Conservation (phyloP, 2,888 invertebrate species). For the Allophyes oxyacanthae region DNA sequence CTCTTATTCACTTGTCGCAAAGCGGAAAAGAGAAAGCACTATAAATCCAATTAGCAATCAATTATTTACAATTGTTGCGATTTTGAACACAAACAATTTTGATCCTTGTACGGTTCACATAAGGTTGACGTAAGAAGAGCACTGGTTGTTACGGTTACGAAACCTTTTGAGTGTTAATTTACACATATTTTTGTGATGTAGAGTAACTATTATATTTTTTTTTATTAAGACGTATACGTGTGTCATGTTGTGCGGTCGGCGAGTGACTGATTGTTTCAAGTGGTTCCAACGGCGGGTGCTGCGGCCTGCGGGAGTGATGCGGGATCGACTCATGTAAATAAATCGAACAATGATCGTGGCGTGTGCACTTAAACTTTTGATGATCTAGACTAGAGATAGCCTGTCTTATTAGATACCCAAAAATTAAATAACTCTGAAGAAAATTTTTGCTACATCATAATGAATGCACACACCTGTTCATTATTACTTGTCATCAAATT, state of each 20-base stretch:
- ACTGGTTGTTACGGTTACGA: conserved; percentile 30
- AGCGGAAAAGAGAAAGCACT: conserved; percentile 57
- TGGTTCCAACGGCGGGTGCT: conserved; percentile 52
- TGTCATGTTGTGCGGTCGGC: conserved; percentile 54
- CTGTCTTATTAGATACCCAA: conserved; percentile 3
- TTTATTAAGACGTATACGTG: conserved; percentile 54
- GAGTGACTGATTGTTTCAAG: conserved; percentile 59
- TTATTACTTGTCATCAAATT: too few relatives aligned
- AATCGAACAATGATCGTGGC: conserved; percentile 52
- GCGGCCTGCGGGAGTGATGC: conserved; percentile 56
- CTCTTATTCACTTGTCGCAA: conserved; percentile 46
- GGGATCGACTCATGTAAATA: conserved; percentile 57
- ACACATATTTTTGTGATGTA: conserved; percentile 44
- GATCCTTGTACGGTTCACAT: conserved; percentile 42
- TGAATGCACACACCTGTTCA: too few relatives aligned
- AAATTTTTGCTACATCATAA: too few relatives aligned
- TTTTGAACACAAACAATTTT: conserved; percentile 42
- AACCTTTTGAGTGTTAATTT: conserved; percentile 41
- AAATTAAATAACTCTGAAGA: conserved; percentile 3
- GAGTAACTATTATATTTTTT: conserved; percentile 45
- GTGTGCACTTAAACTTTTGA: conserved; percentile 40
- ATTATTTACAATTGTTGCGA: conserved; percentile 48
- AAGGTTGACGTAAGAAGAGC: conserved; percentile 38
- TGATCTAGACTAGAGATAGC: conserved; percentile 30
- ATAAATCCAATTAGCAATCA: conserved; percentile 52